phyloP scores from a whole-genome alignment of 1,140 invertebrate genomes.

The Aethina tumida region DNA sequence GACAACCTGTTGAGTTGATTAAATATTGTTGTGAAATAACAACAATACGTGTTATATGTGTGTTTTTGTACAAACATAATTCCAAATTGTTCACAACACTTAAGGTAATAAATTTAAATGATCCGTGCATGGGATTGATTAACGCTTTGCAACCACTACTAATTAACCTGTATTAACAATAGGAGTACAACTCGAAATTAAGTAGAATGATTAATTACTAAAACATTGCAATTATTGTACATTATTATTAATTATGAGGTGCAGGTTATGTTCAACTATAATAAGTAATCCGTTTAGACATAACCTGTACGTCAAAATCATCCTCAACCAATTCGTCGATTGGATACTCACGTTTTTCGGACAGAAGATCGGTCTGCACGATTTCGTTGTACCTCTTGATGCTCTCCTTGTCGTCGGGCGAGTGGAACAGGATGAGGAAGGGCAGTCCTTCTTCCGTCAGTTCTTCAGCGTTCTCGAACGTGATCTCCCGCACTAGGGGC shows the following conservation, averaged over 20 bases:
- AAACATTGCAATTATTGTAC: neutral
- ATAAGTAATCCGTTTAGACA: conserved; percentile 1
- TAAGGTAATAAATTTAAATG: too few species aligned
- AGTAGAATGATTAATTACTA: too few species aligned
- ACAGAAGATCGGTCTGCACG: conserved; percentile 64
- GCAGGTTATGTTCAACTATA: too few species aligned
- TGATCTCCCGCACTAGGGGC: conserved; percentile 84
- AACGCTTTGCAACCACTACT: too few species aligned
- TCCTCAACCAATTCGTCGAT: conserved; percentile 2
- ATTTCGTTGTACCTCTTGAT: conserved; percentile 81
- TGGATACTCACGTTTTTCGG: conserved; percentile 81
- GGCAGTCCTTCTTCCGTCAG: conserved; percentile 97
- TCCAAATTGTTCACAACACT: too few species aligned
- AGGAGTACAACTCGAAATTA: too few species aligned
- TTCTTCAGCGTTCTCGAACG: conserved; percentile 99
- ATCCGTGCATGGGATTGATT: too few species aligned
- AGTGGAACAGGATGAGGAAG: conserved; percentile 96
- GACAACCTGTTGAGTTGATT: too few species aligned
- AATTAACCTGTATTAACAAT: too few species aligned
- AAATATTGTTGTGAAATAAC: too few species aligned
- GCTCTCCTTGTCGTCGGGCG: conserved; percentile 74
- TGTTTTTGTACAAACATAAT: too few species aligned
- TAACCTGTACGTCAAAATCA: neutral
- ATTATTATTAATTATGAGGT: neutral
- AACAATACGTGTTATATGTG: too few species aligned